Evolutionary conservation across 2,797 vertebrate species (phyloP), one percentile per base, ranked within the genome.

Genomic region (Danionella dracula): DNA sequence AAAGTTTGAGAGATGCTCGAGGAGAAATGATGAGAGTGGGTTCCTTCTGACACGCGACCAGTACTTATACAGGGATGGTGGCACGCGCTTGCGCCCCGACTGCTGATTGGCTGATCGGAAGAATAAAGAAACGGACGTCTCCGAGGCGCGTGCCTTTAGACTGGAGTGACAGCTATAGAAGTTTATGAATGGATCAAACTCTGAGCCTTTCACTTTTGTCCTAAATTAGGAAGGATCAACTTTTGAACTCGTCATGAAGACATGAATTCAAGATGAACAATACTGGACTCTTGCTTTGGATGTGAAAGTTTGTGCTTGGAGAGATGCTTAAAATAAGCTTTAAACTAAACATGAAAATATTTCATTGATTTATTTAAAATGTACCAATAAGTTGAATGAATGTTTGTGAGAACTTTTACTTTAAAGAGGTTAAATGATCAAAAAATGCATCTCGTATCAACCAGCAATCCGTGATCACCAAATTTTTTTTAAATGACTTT

Each of bases 131-230:
- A 70, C 74, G 72, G 49, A 67, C 70, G n/a, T 59, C 75, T 73
- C 68, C 4, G 53, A 76, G 84, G 70, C 85, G 71, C 84, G 87
- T 87, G 87, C 84, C 87, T 80, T 70, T 78, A 85, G 83, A 86
- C 51, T 67, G 63, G 68, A 68, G 63, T 67, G 71, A 76, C 66
- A 76, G 73, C 38, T 49, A 38, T 48, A 70, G 74, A 79, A 79
- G 71, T 73, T 34, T 54, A 66, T 78, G 53, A 82, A 84, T 76
- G 71, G 79, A 82, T 82, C 75, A 80, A 57, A 80, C 74, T 76
- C 82, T 66, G 63, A 66, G 73, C 67, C 58, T 64, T 66, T 76
- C 38, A 67, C 70, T 35, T 31, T 55, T 76, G 60, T n/a, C 15
- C 29, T 20, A 31, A 27, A 46, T 63, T 38, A 34, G 41, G 31